Percentiles rank a stretch among this genome's conserved stretches.
These are phyloP conservation scores for Grus americana DNA, from an alignment of 2,113 vertebrate species.

Conservation along the genomic window DNA sequence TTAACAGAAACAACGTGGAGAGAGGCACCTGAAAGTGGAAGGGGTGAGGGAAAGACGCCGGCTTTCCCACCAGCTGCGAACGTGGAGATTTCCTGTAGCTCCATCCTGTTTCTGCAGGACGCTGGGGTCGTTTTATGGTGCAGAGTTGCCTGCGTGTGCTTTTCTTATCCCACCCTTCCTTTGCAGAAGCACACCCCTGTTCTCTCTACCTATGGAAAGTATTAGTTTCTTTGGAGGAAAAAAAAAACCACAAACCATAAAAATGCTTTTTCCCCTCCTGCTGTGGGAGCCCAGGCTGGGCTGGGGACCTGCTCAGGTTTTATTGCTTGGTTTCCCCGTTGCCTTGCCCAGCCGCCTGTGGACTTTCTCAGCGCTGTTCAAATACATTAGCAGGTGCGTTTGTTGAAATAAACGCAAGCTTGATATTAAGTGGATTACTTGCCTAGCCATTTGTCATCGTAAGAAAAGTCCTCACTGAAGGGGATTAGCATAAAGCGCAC, in stretches of 20 bases:
- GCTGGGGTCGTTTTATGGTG: fast-evolving
- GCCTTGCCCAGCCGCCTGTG: neutral
- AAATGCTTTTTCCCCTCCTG: neutral
- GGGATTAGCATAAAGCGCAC: conserved; percentile 24
- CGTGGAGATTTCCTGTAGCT: neutral
- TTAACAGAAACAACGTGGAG: neutral
- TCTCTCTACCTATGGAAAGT: neutral
- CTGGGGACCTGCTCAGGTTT: neutral
- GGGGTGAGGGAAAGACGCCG: neutral
- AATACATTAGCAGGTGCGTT: neutral
- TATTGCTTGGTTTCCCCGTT: neutral
- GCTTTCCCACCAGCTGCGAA: neutral
- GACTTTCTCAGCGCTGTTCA: neutral
- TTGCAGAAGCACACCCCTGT: neutral
- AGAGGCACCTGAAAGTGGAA: neutral
- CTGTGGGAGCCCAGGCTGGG: neutral
- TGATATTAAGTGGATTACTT: neutral
- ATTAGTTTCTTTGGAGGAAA: neutral
- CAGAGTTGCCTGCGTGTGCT: too few species aligned
- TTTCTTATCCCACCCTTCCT: neutral
- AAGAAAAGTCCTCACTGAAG: neutral
- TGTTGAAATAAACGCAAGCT: neutral
- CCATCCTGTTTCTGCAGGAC: neutral
- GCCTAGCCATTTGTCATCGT: neutral
- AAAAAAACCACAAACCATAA: neutral